These are phyloP conservation scores for Selene dorsalis DNA, from an alignment of 2,797 vertebrate genomes.

Conservation along the genomic window DNA sequence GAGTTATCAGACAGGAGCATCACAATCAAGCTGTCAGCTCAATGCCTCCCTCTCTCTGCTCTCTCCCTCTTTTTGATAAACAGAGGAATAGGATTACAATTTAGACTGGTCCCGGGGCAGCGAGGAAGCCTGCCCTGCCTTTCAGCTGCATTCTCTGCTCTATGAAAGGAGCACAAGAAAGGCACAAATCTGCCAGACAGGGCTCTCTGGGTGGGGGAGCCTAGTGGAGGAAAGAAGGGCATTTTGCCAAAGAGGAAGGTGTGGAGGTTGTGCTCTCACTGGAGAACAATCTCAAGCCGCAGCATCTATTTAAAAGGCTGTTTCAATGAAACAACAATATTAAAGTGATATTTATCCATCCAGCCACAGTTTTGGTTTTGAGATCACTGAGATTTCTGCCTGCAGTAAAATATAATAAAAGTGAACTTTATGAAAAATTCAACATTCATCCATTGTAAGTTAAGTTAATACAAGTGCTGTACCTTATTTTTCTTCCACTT, in stretches of 20 bases:
- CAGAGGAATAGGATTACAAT: conserved; percentile 90
- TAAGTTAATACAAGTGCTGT: too few species aligned
- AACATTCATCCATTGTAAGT: neutral
- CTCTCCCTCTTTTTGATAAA: conserved; percentile 87
- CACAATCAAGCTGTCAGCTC: conserved; percentile 89
- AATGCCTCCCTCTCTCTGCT: conserved; percentile 80
- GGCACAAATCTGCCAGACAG: conserved; percentile 78
- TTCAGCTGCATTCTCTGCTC: conserved; percentile 80
- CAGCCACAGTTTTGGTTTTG: neutral
- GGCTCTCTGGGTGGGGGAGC: conserved; percentile 66
- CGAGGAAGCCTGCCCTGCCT: conserved; percentile 79
- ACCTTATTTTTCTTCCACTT: neutral
- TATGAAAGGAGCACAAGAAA: conserved; percentile 79
- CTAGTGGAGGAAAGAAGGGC: conserved; percentile 55
- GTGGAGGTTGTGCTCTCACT: conserved; percentile 30
- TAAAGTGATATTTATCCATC: neutral
- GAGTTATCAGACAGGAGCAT: conserved; percentile 89
- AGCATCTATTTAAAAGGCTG: conserved; percentile 11
- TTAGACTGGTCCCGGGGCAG: conserved; percentile 85
- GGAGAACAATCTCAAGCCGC: conserved; percentile 1
- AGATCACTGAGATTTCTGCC: neutral
- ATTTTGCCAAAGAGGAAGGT: conserved; percentile 54
- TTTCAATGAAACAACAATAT: neutral
- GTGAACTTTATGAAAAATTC: too few species aligned
- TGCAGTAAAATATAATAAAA: neutral